A percentile compares a stretch with the other conserved stretches of the same genome.
Conservation (phyloP, 1,140 invertebrate species). For the Antheraea pernyi region DNA sequence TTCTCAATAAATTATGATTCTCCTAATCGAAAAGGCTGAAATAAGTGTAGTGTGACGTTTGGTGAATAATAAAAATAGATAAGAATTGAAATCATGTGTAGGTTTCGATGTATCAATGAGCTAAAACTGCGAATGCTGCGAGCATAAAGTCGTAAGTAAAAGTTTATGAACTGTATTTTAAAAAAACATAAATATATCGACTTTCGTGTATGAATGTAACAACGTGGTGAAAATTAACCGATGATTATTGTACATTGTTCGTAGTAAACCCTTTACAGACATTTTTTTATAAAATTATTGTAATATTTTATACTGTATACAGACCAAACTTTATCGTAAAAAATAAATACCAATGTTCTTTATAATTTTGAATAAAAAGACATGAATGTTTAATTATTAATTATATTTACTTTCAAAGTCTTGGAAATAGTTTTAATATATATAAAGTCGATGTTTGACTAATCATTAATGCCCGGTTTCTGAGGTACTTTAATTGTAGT, state of each 20-base stretch:
- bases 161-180: background rate
- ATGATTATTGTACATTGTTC: constrained; percentile 74
- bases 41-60: constrained; percentile 68
- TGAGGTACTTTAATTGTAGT: too few relatives aligned
- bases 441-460: too few relatives aligned
- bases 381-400: background rate
- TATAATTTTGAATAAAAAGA: background rate
- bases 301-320: constrained; percentile 70
- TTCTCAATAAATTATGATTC: constrained; percentile 69
- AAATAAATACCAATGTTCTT: background rate
- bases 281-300: constrained; percentile 54
- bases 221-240: constrained; percentile 60
- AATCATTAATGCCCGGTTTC: too few relatives aligned
- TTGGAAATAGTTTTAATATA: too few relatives aligned
- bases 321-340: constrained; percentile 50
- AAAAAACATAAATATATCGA: background rate
- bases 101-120: background rate
- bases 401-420: background rate
- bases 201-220: background rate
- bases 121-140: background rate
- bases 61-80: constrained; percentile 53
- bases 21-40: constrained; percentile 77
- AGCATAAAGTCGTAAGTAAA: background rate
- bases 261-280: constrained; percentile 65
- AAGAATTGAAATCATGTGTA: background rate